Base-by-base conservation (phyloP, 2,113 vertebrate species). In the Tursiops truncatus region DNA sequence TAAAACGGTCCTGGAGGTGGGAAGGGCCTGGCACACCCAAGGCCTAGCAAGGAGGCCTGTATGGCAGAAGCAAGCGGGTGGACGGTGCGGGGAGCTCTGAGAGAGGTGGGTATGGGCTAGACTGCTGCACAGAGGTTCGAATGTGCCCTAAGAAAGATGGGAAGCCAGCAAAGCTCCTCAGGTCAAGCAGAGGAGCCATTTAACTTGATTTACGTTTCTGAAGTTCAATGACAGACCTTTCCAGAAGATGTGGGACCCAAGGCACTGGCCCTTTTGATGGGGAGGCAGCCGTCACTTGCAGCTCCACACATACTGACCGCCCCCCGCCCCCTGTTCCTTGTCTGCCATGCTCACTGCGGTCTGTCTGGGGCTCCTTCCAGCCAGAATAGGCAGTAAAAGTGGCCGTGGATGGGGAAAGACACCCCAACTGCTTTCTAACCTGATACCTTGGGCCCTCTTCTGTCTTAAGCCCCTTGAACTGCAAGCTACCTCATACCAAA, bases 191-290 rank as follows among this genome's bases (percentile, higher is more conserved):
- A 80, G 17, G 65, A 53, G 33, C 6, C 11, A 53, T 70, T 76
- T 60, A 76, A 76, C 38, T n/a, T 68, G 56, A 86, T 50, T 79
- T 95, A 38, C 68, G 26, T 81, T 90, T 82, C 56, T 12, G 36
- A 56, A 87, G 38, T 60, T 81, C 18, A 91, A 5, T 84, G 53
- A 68, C 6, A 92, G 81, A 76, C 7, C 3, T 62, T 96, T 91
- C 31, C 21, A 63, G 81, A 92, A 89, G 86, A 82, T 41, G 8
- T 1, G 6, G 18, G 15, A 28, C 41, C 26, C 6, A 74, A 89
- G 44, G 4, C 21, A 50, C 4, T 50, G 82, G 74, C 25, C 21
- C 20, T 82, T 86, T 68, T 7, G 25, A n/a, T 23, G 63, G 18
- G 18, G 31, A 96, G 4, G 17, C 31, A 53, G 53, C 15, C 53